Evolutionary conservation across 2,113 vertebrate species (phyloP).

Genomic region (Symphodus melops): DNA sequence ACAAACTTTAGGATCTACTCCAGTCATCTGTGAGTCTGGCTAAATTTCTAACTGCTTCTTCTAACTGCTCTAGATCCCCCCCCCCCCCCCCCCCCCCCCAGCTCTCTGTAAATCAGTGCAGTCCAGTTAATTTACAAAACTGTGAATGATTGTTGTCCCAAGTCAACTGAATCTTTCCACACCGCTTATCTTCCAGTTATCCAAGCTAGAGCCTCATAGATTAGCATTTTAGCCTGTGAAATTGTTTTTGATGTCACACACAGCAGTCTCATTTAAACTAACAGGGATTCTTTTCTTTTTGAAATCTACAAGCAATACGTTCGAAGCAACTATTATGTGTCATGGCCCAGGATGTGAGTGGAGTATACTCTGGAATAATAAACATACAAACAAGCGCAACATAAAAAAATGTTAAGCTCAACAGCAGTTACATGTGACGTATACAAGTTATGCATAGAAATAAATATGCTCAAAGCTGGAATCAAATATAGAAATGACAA

Average conservation of each 20-base stretch:
- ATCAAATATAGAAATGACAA: background rate
- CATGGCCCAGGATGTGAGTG: background rate
- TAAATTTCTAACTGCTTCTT: no score
- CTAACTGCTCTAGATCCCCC: no score
- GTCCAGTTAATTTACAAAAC: no score
- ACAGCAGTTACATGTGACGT: background rate
- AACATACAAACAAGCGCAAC: background rate
- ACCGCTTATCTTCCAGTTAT: no score
- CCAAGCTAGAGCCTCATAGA: background rate
- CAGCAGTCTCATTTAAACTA: slow-evolving; percentile 47
- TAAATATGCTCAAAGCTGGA: background rate
- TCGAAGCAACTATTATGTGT: background rate
- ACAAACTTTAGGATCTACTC: no score
- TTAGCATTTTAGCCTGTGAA: slow-evolving; percentile 29
- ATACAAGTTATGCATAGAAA: background rate
- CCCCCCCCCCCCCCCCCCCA: no score
- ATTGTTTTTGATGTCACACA: slow-evolving; percentile 28
- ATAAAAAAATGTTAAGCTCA: background rate
- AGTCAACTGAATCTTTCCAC: no score
- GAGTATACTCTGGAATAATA: background rate
- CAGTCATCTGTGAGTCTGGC: no score
- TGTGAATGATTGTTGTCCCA: no score
- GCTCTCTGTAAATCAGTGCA: no score
- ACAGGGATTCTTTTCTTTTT: slow-evolving; percentile 30
- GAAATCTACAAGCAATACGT: slow-evolving; percentile 4